Evolutionary conservation across 2,113 vertebrate genomes (phyloP), one percentile per base, ranked within the genome.

Genomic region (Thamnophis sirtalis): DNA sequence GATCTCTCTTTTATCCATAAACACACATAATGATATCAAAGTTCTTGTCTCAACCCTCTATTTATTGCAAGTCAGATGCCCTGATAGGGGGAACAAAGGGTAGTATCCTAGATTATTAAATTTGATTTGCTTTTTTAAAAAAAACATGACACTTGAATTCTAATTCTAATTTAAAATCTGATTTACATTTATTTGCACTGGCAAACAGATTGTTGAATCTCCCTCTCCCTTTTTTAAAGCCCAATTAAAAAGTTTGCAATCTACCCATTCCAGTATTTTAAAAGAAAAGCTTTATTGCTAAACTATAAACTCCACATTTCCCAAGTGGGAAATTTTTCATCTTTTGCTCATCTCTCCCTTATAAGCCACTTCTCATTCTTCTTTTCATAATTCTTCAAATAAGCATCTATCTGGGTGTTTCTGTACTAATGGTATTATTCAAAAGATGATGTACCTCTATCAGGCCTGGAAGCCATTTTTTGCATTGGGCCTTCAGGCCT

Each of bases 1-100:
- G 92, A 90, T 84, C 26, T 90, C 92, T 17, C 38, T 33, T 88
- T 92, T 96, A 94, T 92, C 93, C 51, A 15, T 92, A 94, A 90
- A 88, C 53, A 24, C 89, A 93, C 48, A 3, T 91, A 58, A 21
- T 68, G 38, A 93, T 26, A 2, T 88, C 91, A 92, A 95, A 92
- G 91, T 93, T 97, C 88, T 92, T 60, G 9, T 73, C 50, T 89
- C 28, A 22, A 4, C 60, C 95, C 11, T 90, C 68, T n/a, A 89
- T 63, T 92, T 58, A 56, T 90, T 19, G 3, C 91, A 88, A 84
- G 94, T 60, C 60, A 87, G 88, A 92, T 93, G 7, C 9, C 0
- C 2, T 55, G 91, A 87, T 94, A 92, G 93, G 93, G 93, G 90
- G 88, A 84, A 1, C 56, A 3, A 60, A 33, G 1, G 0, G 1